Evolutionary conservation across 1,140 invertebrate species (phyloP), one percentile per base, ranked within the genome.

Genomic region (Coptotermes formosanus): DNA sequence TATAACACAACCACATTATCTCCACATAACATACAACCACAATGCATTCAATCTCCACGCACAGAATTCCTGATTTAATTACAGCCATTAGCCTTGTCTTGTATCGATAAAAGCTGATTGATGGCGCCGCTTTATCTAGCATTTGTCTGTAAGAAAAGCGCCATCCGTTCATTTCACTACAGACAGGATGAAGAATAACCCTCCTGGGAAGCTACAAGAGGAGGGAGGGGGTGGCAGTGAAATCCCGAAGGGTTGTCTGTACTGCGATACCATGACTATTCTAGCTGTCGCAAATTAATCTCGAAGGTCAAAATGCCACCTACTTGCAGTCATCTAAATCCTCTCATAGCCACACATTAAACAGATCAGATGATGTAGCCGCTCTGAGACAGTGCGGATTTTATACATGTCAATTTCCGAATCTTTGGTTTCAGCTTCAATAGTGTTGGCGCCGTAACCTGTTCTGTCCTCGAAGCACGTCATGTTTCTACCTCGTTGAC

Each of bases 181-280:
- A 75, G 64, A 75, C 64, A 75, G 64, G 64, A 75, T 75, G 64
- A 75, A 75, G 64, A 30, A 75, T 75, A 75, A 75, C 64, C n/a
- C 64, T 75, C 25, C 2, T 3, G 64, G n/a, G 64, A 75, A 30
- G 64, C 25, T 8, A 75, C 25, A 25, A 30, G 64, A 16, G 64
- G n/a, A n/a, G 64, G n/a, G 64, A 8, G 16, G 64, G n/a, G 64
- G n/a, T 4, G 64, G n/a, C 25, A 0, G 16, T 11, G 30, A 75
- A 2, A 75, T 14, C 64, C 64, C 21, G 25, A 11, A 75, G 64
- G 25, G 64, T 75, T 75, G 64, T 75, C 64, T n/a, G n/a, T 25
- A 12, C 64, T 12, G n/a, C 64, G n/a, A 16, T 75, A 75, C 64
- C 14, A 55, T 55, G 52, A 55, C 52, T 55, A 19, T 55, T 55